Conservation (phyloP, 1,140 invertebrate species). For the Ceratina japonica region DNA sequence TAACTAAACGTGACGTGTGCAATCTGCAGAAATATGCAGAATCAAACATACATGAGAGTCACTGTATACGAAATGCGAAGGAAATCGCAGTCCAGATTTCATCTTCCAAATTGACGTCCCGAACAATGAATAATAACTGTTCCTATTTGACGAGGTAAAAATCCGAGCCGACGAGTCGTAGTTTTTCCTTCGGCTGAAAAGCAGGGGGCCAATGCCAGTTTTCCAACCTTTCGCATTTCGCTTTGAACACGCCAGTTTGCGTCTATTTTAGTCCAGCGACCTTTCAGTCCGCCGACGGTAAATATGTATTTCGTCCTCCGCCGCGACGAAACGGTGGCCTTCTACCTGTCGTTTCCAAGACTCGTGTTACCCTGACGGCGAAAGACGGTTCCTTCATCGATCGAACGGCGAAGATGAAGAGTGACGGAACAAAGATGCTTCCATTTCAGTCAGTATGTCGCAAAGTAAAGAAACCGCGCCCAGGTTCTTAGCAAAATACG, state of each 20-base stretch:
- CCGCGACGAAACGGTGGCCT: conserved; percentile 10
- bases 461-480: not conserved
- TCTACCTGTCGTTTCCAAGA: conserved; percentile 14
- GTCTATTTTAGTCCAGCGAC: conserved; percentile 37
- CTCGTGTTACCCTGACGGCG: not conserved
- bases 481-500: not conserved
- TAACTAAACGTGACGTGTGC: no score
- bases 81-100: no score
- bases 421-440: conserved; percentile 4
- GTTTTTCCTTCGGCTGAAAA: not conserved
- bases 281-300: conserved; percentile 9
- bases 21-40: no score
- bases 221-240: not conserved
- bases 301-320: conserved; percentile 14
- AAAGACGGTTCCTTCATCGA: conserved; percentile 12
- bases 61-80: no score
- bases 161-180: not conserved
- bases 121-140: not conserved
- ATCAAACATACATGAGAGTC: no score
- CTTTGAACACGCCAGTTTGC: not conserved
- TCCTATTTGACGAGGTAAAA: not conserved
- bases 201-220: not conserved
- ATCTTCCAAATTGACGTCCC: not conserved
- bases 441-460: not conserved
- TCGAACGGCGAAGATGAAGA: conserved; percentile 3